Percentiles rank a stretch among this genome's conserved stretches.
Conservation (phyloP, 2,113 vertebrate genomes). For the Corydoras sp. region DNA sequence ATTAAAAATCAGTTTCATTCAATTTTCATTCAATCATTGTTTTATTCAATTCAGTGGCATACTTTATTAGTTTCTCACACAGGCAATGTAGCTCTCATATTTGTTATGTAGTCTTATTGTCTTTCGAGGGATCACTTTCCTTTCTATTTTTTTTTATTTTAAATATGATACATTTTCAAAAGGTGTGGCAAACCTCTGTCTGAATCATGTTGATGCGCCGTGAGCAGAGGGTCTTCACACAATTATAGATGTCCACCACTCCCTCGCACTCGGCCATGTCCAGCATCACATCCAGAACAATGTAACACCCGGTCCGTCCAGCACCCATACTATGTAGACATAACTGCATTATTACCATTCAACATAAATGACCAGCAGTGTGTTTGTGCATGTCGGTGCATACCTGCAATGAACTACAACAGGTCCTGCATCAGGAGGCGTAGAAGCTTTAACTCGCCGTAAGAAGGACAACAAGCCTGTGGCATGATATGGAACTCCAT, state of each 20-base stretch:
- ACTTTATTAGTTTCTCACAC: too few species aligned
- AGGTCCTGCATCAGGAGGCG: conserved; percentile 81
- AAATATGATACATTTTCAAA: too few species aligned
- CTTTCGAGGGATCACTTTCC: too few species aligned
- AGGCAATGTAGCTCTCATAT: too few species aligned
- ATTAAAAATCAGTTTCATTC: too few species aligned
- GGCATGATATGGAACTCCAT: conserved; percentile 86
- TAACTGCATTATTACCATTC: background rate
- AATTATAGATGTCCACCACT: conserved; percentile 96
- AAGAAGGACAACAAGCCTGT: conserved; percentile 91
- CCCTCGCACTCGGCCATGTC: conserved; percentile 96
- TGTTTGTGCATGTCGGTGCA: background rate
- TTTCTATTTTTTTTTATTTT: too few species aligned
- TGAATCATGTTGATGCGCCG: conserved; percentile 97
- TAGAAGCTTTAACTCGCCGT: conserved; percentile 86
- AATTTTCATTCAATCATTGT: too few species aligned
- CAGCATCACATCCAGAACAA: conserved; percentile 92
- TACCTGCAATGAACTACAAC: conserved; percentile 97
- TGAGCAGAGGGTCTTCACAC: conserved; percentile 89
- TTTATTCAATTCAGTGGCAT: too few species aligned
- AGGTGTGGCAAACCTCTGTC: conserved; percentile 72
- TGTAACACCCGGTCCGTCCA: conserved; percentile 90
- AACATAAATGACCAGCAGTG: background rate
- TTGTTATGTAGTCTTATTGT: too few species aligned
- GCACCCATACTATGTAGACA: conserved; percentile 75